Evolutionary conservation across 2,113 vertebrate genomes (phyloP), one percentile per base, ranked within the genome.

Genomic region (Atractosteus spatula): DNA sequence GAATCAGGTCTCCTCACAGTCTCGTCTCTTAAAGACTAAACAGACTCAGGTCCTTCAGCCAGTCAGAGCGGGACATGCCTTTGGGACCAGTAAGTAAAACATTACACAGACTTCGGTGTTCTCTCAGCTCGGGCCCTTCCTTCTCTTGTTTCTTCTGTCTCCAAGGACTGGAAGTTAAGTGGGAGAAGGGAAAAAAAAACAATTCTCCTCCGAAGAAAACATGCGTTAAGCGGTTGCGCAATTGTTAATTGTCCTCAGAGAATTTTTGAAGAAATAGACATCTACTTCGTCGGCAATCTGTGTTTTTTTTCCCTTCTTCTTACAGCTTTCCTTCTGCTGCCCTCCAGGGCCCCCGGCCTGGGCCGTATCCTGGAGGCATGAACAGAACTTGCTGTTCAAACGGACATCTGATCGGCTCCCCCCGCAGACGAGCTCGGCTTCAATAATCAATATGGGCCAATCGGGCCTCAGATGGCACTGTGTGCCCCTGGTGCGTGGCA

Each of bases 371-470:
- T 85, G 81, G 77, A 84, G 90, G 85, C 83, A 75, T 72, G 77
- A 82, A 80, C 86, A 84, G 81, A 71, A 77, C 83, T 85, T 80
- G 47, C 47, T 81, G 78, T 87, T 86, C 62, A 76, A 55, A 55
- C 63, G 59, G 86, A 86, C 87, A 89, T 90, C 89, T 89, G 88
- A 91, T 83, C 78, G 84, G 86, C 47, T 51, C 85, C 87, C 87
- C 82, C 87, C 88, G 88, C 86, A 83, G 85, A 83, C 83, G 80
- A 84, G 81, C 87, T 72, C 54, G 62, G 54, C 17, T 43, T 42
- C 7, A 62, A 56, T 42, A 66, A 69, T 71, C 54, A 67, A 75
- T 5, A 8, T 29, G 64, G 55, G 41, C 14, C n/a, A 62, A 57
- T 62, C 51, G 55, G 63, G 17, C 68, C 59, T 79, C 74, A 81